Percentiles rank a stretch among this genome's conserved stretches.
phyloP scores from a whole-genome alignment of 2,888 invertebrate genomes.

The Galerucella calmariensis region DNA sequence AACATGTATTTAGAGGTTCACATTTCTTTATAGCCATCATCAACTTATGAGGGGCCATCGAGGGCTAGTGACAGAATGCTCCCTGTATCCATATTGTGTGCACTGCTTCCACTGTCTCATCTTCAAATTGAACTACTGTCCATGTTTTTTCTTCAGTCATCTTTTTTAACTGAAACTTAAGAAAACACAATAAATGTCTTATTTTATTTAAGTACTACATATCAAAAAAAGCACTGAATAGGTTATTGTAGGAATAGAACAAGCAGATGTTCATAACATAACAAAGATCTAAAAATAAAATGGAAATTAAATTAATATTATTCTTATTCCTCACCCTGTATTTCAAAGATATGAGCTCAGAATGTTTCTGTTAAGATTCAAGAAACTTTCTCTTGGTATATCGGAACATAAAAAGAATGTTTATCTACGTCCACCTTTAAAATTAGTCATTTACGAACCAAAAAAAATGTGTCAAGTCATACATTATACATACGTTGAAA shows the following conservation, averaged over 20 bases:
- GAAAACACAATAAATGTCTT: constrained; percentile 17
- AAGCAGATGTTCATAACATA: constrained; percentile 12
- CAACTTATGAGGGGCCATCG: not conserved
- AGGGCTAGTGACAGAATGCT: not conserved
- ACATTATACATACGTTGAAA: no score
- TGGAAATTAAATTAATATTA: not conserved
- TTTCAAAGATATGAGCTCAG: constrained; percentile 11
- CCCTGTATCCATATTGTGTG: constrained; percentile 3
- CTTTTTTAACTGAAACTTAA: not conserved
- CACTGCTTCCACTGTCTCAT: constrained; percentile 18
- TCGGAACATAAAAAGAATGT: not conserved
- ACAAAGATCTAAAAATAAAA: not conserved
- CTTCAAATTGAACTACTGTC: not conserved
- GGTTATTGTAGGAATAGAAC: constrained; percentile 23
- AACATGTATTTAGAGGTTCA: no score
- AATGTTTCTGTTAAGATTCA: not conserved
- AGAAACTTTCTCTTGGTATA: not conserved
- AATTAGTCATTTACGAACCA: no score
- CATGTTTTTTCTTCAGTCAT: not conserved
- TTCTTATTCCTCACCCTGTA: constrained; percentile 15
- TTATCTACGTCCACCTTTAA: not conserved
- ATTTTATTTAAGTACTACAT: constrained; percentile 18
- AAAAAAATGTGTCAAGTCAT: no score
- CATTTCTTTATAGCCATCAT: no score
- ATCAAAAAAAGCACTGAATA: constrained; percentile 19